Evolutionary conservation across 1,140 invertebrate species (phyloP).

Genomic region (Brachystomella parvula): DNA sequence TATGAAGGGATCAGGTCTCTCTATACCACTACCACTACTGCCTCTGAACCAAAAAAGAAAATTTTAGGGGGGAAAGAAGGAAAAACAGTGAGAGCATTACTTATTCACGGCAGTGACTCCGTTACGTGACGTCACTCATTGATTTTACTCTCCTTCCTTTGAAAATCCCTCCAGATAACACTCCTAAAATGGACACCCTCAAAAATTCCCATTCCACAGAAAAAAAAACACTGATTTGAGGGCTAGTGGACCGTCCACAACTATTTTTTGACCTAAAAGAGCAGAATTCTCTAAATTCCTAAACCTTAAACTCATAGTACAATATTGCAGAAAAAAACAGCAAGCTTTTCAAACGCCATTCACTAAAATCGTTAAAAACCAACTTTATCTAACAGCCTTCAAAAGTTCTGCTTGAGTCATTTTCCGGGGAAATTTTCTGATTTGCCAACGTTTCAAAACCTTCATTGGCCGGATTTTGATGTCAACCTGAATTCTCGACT

Average conservation of each 20-base stretch:
- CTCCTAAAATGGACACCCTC: background rate
- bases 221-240: background rate
- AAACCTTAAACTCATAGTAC: background rate
- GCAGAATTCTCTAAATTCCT: too few relatives aligned
- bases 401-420: background rate
- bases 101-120: slow-evolving; percentile 9
- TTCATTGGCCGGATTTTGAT: too few relatives aligned
- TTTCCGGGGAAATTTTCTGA: background rate
- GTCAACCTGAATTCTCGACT: too few relatives aligned
- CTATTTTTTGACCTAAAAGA: too few relatives aligned
- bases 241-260: background rate
- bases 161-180: too few relatives aligned
- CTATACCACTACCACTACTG: background rate
- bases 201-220: too few relatives aligned
- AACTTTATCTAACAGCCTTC: background rate
- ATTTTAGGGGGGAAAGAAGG: background rate
- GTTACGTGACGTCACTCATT: slow-evolving; percentile 13
- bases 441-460: background rate
- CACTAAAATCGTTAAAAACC: slow-evolving; percentile 3
- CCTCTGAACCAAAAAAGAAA: background rate
- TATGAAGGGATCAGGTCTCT: background rate
- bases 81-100: background rate
- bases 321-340: background rate
- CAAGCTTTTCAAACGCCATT: too few relatives aligned
- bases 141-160: slow-evolving; percentile 12